These are phyloP conservation scores for Trichonephila clavipes DNA, from an alignment of 1,140 invertebrate genomes.

Conservation along the genomic window DNA sequence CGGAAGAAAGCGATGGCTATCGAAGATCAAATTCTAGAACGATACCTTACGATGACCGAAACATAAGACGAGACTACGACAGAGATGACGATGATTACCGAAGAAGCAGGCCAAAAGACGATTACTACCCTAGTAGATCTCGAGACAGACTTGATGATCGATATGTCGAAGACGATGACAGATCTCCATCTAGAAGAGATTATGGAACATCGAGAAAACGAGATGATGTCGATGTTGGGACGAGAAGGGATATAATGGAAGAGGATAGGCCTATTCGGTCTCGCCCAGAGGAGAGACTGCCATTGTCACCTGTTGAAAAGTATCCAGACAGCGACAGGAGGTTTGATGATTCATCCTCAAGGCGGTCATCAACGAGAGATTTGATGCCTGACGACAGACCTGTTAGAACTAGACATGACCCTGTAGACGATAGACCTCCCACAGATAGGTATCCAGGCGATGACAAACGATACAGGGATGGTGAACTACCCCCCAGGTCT, in stretches of 20 bases:
- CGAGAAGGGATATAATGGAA: background rate
- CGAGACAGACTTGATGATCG: background rate
- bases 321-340: background rate
- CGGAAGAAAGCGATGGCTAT: slow-evolving; percentile 56
- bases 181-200: background rate
- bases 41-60: background rate
- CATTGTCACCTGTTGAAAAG: background rate
- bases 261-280: background rate
- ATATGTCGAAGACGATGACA: background rate
- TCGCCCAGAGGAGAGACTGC: background rate
- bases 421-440: background rate
- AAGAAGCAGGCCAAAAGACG: background rate
- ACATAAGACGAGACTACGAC: background rate
- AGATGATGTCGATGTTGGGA: background rate
- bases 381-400: background rate
- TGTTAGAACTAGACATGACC: background rate
- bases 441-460: background rate
- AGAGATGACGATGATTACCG: slow-evolving; percentile 37
- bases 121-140: background rate
- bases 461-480: slow-evolving; percentile 4
- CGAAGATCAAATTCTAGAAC: background rate
- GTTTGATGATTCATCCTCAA: background rate
- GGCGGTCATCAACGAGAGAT: background rate
- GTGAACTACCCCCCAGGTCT: background rate
- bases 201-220: background rate